Percentiles rank a stretch among this genome's conserved stretches.
These are phyloP conservation scores for Lordiphosa andalusiaca DNA, from an alignment of 2,888 invertebrate species.

Conservation along the genomic window DNA sequence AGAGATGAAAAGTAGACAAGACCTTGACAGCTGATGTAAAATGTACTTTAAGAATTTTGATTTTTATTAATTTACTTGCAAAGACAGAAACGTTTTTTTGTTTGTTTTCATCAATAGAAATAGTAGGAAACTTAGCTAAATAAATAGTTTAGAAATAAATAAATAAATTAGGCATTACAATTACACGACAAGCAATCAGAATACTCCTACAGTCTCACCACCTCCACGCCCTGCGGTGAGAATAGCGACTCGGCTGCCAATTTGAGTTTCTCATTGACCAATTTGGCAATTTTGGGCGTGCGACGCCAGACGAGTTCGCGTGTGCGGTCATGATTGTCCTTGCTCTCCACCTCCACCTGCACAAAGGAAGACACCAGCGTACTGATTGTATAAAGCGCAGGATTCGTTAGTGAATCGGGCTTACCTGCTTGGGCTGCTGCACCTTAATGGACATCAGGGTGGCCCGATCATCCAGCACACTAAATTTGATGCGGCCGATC, in stretches of 20 bases:
- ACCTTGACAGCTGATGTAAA: too few relatives aligned
- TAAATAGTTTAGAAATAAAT: slow-evolving; percentile 41
- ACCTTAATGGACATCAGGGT: slow-evolving; percentile 91
- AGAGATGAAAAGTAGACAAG: too few relatives aligned
- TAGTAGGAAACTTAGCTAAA: too few relatives aligned
- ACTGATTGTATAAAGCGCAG: slow-evolving; percentile 48
- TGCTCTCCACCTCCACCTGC: slow-evolving; percentile 91
- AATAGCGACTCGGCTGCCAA: slow-evolving; percentile 79
- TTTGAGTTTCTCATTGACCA: slow-evolving; percentile 90
- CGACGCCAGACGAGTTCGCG: slow-evolving; percentile 91
- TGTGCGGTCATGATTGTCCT: slow-evolving; percentile 90
- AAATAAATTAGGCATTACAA: slow-evolving; percentile 63
- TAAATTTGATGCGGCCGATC: slow-evolving; percentile 88
- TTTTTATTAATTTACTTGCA: too few relatives aligned
- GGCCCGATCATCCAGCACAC: slow-evolving; percentile 90
- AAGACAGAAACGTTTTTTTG: too few relatives aligned
- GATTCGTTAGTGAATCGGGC: background rate
- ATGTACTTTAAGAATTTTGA: too few relatives aligned
- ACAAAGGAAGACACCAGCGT: slow-evolving; percentile 15
- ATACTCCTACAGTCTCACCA: slow-evolving; percentile 72
- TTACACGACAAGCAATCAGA: slow-evolving; percentile 36
- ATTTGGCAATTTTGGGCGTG: slow-evolving; percentile 90
- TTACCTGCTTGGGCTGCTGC: slow-evolving; percentile 92
- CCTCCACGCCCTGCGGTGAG: slow-evolving; percentile 78
- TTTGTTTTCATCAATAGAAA: too few relatives aligned